Evolutionary conservation across 2,888 invertebrate species (phyloP), one percentile per base, ranked within the genome.

Genomic region (Drosophila anomelani): DNA sequence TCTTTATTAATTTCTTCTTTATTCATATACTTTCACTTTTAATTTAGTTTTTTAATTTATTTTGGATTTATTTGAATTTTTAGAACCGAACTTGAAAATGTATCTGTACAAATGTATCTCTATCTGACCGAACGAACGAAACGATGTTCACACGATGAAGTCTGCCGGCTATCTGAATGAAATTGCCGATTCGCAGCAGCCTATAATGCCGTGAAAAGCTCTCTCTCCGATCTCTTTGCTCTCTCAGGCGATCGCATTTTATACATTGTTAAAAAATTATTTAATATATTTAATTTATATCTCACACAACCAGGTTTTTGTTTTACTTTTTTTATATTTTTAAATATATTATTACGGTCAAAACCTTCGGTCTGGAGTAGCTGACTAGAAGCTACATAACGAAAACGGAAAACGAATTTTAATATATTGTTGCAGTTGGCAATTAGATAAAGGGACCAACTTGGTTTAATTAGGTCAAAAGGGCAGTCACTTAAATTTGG

Each of bases 161-260:
- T 26, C 53, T 60, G 43, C 61, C 61, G 61, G 61, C 43, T 44
- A 26, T 59, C 43, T 61, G 43, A 57, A 29, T 26, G 34, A 17
- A 32, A 26, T 44, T 34, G 34, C 58, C 58, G 68, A 64, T 64
- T 56, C 59, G 54, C 75, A 77, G 68, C 72, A 68, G 68, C 47
- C 51, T 54, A 34, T 58, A 36, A 47, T 36, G 32, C 34, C 58
- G 26, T 17, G 26, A 26, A 53, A 58, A 58, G 58, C 58, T 58
- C 53, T 26, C 53, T 53, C 23, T 59, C 26, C 26, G 34, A 36
- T 58, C 54, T 59, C 9, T 23, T 46, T 36, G 20, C 56, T 57
- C 56, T 43, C 29, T 63, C 7, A 10, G 15, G 0, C 36, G 53
- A 54, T 54, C 53, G 53, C 51, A 51, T 36, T 51, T 51, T 9